phyloP scores from a whole-genome alignment of 2,797 vertebrate species.

The Sciurus carolinensis region DNA sequence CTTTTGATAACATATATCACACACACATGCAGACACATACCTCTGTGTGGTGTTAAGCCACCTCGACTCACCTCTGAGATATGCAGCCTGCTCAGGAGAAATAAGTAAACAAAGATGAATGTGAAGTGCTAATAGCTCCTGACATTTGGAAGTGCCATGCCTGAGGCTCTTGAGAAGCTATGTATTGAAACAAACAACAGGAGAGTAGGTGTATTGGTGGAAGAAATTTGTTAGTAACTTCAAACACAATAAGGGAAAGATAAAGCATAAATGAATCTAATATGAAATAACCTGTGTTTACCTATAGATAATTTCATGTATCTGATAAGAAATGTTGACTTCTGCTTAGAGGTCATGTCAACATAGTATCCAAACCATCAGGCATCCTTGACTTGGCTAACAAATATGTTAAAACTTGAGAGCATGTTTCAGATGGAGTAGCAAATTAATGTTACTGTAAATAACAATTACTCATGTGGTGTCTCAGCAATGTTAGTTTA shows the following conservation, averaged over 20 bases:
- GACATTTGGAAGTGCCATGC: conserved; percentile 64
- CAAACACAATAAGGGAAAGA: not conserved
- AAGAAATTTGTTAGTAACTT: conserved; percentile 48
- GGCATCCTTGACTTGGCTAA: not conserved
- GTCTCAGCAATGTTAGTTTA: not conserved
- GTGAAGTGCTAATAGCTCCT: conserved; percentile 60
- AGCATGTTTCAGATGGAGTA: not conserved
- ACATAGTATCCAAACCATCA: not conserved
- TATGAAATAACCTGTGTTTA: not conserved
- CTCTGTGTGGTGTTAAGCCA: not conserved
- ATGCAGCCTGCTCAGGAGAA: not conserved
- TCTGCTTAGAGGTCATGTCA: not conserved
- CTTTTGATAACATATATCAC: not conserved
- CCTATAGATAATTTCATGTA: not conserved
- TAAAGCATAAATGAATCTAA: not conserved
- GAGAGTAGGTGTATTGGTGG: conserved; percentile 2
- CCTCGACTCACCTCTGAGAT: conserved; percentile 27
- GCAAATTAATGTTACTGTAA: not conserved
- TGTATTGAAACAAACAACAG: conserved; percentile 55
- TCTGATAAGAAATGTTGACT: not conserved
- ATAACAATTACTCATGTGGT: not conserved
- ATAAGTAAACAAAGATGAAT: conserved; percentile 67
- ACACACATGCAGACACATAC: not conserved
- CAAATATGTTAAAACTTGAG: not conserved
- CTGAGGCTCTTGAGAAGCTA: conserved; percentile 63